phyloP scores from a whole-genome alignment of 2,113 vertebrate species.

The Anolis carolinensis region DNA sequence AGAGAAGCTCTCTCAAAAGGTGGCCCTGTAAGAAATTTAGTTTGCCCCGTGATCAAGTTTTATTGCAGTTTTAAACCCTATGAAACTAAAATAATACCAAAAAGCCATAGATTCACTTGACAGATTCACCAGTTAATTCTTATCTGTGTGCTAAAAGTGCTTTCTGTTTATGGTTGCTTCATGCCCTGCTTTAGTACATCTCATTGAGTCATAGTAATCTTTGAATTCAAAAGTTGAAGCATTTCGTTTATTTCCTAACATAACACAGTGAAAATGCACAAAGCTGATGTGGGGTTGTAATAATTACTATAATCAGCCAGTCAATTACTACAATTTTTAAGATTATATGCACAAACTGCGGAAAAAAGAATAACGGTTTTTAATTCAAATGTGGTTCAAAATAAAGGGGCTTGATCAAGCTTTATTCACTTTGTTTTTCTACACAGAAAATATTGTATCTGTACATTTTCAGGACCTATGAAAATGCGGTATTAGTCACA shows the following conservation, averaged over 20 bases:
- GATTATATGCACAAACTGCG: not conserved
- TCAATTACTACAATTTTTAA: not conserved
- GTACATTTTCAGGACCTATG: not conserved
- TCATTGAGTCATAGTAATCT: not conserved
- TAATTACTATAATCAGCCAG: conserved; percentile 16
- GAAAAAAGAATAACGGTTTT: not conserved
- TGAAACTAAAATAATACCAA: not conserved
- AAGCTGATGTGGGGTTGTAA: not conserved
- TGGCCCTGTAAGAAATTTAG: not conserved
- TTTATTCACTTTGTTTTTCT: not conserved
- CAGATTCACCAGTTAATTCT: not conserved
- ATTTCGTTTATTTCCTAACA: not conserved
- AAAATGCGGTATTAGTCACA: not conserved
- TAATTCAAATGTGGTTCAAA: not conserved
- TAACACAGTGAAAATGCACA: not conserved
- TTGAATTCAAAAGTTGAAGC: not conserved
- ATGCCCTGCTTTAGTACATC: not conserved
- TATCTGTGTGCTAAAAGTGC: not conserved
- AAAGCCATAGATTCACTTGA: not conserved
- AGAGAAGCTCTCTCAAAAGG: not conserved
- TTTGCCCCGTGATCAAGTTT: not conserved
- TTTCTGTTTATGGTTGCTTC: not conserved
- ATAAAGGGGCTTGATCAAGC: not conserved
- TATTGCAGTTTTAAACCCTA: not conserved
- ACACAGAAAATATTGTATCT: not conserved